A percentile compares a stretch with the other conserved stretches of the same genome.
Evolutionary conservation across 2,113 vertebrate species (phyloP).

Genomic region (Caretta caretta): DNA sequence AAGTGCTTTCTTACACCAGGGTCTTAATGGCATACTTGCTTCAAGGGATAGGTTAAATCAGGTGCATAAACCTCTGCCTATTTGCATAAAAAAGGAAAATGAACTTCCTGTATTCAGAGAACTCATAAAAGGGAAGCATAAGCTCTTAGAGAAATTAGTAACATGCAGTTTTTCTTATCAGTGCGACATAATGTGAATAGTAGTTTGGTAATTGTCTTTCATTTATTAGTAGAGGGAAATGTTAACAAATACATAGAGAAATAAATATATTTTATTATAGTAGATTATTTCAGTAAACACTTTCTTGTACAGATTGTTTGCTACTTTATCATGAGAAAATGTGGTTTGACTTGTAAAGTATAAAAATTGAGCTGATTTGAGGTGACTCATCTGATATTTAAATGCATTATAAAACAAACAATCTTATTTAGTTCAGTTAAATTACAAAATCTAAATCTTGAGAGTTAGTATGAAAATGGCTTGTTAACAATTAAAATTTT

Average conservation of each 20-base stretch:
- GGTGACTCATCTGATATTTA: background rate
- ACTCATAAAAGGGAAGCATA: background rate
- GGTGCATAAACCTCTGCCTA: background rate
- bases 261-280: background rate
- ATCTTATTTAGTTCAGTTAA: background rate
- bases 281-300: background rate
- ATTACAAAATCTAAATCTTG: conserved; percentile 21
- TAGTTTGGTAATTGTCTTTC: background rate
- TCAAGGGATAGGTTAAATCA: background rate
- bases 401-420: background rate
- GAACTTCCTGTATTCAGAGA: background rate
- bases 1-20: background rate
- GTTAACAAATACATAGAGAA: background rate
- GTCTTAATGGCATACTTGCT: background rate
- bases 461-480: conserved; percentile 37
- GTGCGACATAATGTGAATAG: background rate
- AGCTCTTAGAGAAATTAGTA: background rate
- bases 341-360: background rate
- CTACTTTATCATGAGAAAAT: background rate
- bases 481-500: conserved; percentile 12
- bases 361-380: background rate
- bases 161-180: background rate
- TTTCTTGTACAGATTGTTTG: background rate
- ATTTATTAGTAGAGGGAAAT: background rate
- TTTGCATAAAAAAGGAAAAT: background rate